Conservation (phyloP, 2,888 invertebrate genomes). For the Cephus pulcher region DNA sequence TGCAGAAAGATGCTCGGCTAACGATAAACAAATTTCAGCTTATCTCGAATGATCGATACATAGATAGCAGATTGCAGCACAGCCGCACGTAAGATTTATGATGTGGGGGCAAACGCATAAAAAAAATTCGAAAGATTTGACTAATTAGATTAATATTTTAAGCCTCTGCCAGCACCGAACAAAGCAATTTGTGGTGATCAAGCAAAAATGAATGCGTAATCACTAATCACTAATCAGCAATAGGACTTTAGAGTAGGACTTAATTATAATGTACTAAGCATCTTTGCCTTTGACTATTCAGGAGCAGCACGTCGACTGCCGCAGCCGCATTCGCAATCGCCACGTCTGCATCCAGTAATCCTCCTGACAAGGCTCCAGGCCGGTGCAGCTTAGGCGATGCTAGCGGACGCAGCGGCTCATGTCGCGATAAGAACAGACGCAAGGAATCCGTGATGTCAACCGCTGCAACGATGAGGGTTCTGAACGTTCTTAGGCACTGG, state of each 20-base stretch:
- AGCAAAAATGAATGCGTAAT: not conserved
- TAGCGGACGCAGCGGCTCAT: constrained; percentile 44
- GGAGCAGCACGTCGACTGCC: constrained; percentile 88
- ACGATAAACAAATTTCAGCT: not conserved
- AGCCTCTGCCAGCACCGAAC: not conserved
- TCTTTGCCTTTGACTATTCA: constrained; percentile 48
- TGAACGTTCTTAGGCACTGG: constrained; percentile 93
- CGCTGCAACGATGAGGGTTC: constrained; percentile 93
- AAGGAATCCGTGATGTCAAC: constrained; percentile 87
- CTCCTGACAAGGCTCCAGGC: constrained; percentile 73
- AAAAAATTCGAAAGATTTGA: not conserved
- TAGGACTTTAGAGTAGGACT: not conserved
- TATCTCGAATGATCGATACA: not conserved
- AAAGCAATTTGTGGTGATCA: not conserved
- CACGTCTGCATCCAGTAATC: constrained; percentile 88
- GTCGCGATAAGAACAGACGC: constrained; percentile 69
- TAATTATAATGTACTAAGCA: not conserved
- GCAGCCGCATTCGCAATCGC: constrained; percentile 93
- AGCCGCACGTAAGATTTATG: not conserved
- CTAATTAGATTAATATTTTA: not conserved
- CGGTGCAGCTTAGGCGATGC: constrained; percentile 37
- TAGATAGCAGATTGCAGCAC: not conserved
- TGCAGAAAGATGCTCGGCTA: not conserved
- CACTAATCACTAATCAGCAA: not conserved
- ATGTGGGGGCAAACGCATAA: not conserved